These are phyloP conservation scores for Spialia ferax DNA, from an alignment of 2,888 invertebrate genomes.

Conservation along the genomic window DNA sequence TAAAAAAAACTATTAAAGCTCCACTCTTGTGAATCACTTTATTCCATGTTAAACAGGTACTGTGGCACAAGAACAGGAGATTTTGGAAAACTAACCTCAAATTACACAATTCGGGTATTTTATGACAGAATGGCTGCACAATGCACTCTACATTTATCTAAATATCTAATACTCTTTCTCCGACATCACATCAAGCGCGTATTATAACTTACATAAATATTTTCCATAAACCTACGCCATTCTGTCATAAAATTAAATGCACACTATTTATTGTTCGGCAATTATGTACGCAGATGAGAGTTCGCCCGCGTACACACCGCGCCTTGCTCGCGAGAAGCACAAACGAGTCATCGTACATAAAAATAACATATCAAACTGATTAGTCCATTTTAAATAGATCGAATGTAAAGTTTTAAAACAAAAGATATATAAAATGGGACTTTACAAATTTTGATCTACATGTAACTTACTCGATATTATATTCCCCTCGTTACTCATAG, in stretches of 20 bases:
- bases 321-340: conserved; percentile 36
- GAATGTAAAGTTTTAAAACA: conserved; percentile 44
- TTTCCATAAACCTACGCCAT: conserved; percentile 55
- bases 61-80: conserved; percentile 68
- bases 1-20: conserved; percentile 62
- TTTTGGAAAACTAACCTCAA: conserved; percentile 60
- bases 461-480: conserved; percentile 48
- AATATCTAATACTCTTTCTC: conserved; percentile 54
- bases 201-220: conserved; percentile 45
- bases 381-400: conserved; percentile 48
- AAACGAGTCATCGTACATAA: conserved; percentile 43
- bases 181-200: conserved; percentile 51
- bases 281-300: conserved; percentile 29
- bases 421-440: conserved; percentile 59
- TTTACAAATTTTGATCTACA: conserved; percentile 63
- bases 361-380: conserved; percentile 44
- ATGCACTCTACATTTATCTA: conserved; percentile 49
- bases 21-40: conserved; percentile 70
- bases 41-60: conserved; percentile 63
- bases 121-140: conserved; percentile 68
- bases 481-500: conserved; percentile 30
- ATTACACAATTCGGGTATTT: conserved; percentile 60
- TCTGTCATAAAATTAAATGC: conserved; percentile 78
- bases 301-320: conserved; percentile 38
- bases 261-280: conserved; percentile 53